Conservation (phyloP, 2,888 invertebrate species). For the Kuschelorhynchus macadamiae region DNA sequence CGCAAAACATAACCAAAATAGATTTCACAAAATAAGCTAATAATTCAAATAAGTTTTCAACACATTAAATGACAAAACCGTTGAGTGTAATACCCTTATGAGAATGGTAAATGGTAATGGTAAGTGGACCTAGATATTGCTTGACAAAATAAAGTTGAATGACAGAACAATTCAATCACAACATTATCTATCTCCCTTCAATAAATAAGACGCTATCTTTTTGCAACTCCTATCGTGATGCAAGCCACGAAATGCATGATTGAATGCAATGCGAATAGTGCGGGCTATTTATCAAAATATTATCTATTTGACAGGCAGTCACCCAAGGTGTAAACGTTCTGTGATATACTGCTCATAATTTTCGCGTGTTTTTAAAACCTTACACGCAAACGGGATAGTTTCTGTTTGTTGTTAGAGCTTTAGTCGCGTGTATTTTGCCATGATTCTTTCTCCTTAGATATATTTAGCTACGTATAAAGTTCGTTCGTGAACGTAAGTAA, state of each 20-base stretch:
- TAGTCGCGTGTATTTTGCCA: constrained; percentile 23
- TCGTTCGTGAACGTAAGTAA: too few relatives aligned
- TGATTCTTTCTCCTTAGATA: background rate
- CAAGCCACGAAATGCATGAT: constrained; percentile 21
- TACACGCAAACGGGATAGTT: constrained; percentile 30
- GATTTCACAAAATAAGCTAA: too few relatives aligned
- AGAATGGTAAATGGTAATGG: too few relatives aligned
- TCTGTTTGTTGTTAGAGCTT: background rate
- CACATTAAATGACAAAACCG: too few relatives aligned
- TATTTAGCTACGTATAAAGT: too few relatives aligned
- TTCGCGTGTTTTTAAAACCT: constrained; percentile 34
- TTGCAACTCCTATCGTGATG: constrained; percentile 10
- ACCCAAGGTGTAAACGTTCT: constrained; percentile 43
- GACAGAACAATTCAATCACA: background rate
- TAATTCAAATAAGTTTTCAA: too few relatives aligned
- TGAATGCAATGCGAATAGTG: constrained; percentile 7
- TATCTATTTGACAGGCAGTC: constrained; percentile 41
- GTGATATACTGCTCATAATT: constrained; percentile 41
- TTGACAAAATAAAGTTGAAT: background rate
- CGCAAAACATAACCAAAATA: too few relatives aligned
- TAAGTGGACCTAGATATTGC: too few relatives aligned
- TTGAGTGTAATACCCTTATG: too few relatives aligned
- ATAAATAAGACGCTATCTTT: background rate
- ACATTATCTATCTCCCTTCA: too few relatives aligned
- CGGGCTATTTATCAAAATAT: constrained; percentile 36